phyloP scores from a whole-genome alignment of 2,888 invertebrate genomes.

The Adelphocoris suturalis region DNA sequence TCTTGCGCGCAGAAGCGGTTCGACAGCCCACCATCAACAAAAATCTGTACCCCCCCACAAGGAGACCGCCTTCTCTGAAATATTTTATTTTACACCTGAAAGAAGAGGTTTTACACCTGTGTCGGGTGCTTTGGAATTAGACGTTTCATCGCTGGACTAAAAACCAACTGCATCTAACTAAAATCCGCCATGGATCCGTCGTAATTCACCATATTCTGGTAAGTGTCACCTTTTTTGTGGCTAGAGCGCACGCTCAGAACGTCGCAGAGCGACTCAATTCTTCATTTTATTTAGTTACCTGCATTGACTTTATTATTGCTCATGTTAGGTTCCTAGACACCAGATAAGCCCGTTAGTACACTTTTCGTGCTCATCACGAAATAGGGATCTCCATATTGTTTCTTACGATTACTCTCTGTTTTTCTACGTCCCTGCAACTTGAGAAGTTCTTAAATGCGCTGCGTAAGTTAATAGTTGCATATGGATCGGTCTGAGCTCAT shows the following conservation, averaged over 20 bases:
- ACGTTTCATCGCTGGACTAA: no score
- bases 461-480: not conserved
- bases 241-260: conserved; percentile 7
- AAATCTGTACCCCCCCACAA: not conserved
- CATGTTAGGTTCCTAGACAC: not conserved
- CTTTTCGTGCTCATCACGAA: not conserved
- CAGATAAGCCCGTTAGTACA: not conserved
- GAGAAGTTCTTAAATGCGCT: not conserved
- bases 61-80: not conserved
- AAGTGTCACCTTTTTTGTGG: not conserved
- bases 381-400: not conserved
- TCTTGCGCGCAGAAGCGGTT: not conserved
- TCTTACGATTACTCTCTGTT: not conserved
- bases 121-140: not conserved
- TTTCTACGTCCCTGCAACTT: no score
- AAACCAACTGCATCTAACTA: not conserved
- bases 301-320: not conserved
- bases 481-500: not conserved
- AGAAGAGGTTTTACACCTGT: not conserved
- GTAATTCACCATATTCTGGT: not conserved
- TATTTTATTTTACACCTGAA: not conserved
- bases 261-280: not conserved
- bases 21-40: not conserved
- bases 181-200: conserved; percentile 1
- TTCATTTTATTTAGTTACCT: conserved; percentile 29